phyloP scores from a whole-genome alignment of 1,140 invertebrate genomes.

The Cecropterus lyciades region DNA sequence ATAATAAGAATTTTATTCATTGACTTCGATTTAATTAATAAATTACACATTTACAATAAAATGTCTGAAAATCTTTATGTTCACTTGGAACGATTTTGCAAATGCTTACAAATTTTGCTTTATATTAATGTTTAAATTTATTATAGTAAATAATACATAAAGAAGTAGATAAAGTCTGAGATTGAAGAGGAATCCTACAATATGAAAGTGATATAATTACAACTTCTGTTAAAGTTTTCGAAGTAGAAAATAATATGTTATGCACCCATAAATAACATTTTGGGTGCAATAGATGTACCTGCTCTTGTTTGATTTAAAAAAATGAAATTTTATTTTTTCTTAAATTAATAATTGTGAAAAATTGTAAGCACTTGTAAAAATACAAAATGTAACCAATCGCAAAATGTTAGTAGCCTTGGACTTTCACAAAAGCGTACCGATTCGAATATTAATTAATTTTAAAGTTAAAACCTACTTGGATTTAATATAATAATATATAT shows the following conservation, averaged over 20 bases:
- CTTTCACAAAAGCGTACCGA: conserved; percentile 31
- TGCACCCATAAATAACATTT: no score
- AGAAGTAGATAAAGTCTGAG: no score
- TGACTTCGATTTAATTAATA: conserved; percentile 21
- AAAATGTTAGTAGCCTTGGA: conserved; percentile 28
- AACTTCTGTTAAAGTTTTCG: no score
- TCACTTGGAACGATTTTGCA: conserved; percentile 11
- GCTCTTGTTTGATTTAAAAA: no score
- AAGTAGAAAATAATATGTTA: no score
- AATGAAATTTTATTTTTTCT: no score
- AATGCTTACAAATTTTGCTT: conserved; percentile 16
- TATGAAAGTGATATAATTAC: no score
- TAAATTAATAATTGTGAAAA: no score
- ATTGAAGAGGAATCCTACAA: no score
- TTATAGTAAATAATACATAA: no score
- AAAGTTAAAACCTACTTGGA: conserved; percentile 41
- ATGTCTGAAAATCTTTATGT: conserved; percentile 3
- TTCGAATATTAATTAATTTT: conserved; percentile 31
- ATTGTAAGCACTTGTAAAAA: conserved; percentile 27
- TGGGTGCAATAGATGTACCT: no score
- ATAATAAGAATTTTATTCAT: conserved; percentile 27
- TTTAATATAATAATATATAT: conserved; percentile 49
- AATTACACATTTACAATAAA: conserved; percentile 30
- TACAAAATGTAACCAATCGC: conserved; percentile 1
- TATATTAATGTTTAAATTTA: no score